Evolutionary conservation across 2,113 vertebrate species (phyloP), one percentile per base, ranked within the genome.

Genomic region (Chrysemys picta): DNA sequence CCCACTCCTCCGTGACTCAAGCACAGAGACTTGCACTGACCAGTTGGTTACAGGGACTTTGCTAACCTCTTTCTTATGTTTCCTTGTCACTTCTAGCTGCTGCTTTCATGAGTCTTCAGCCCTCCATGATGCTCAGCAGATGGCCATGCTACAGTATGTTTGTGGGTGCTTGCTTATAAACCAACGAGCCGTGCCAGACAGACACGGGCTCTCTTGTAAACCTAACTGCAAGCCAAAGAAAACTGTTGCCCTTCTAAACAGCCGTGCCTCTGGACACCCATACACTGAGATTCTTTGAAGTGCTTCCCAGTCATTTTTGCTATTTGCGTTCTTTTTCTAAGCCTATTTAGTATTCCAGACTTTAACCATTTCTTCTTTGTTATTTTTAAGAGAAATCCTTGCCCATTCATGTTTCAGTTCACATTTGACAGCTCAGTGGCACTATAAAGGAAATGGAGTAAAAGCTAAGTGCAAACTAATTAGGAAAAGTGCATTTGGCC

Each of bases 351-450:
- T 88, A 62, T 80, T 93, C 24, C 38, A 84, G 4, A 6, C 16
- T 6, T 69, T 94, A 62, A 27, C 6, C 83, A 89, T 27, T 65
- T 88, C 62, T 89, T 95, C 87, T 85, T 45, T 84, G 10, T 6
- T 56, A 3, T 59, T 95, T 93, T 91, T 38, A 52, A 93, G 95
- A 90, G 3, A 83, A 93, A 35, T 83, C 5, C 8, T 91, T 87
- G 84, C 56, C 35, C 56, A 14, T 80, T 93, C 31, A 17, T 93
- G 91, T 88, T 89, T 82, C 57, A 89, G 31, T 93, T 89, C 94
- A 92, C 92, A 38, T 85, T 22, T 76, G 82, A 38, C 52, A 90
- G 19, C 21, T 42, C 82, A 54, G 84, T 88, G 91, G 56, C 13
- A 7, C 91, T 42, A 25, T 54, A 12, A 16, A 87, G 56, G 19